phyloP scores from a whole-genome alignment of 1,140 invertebrate genomes.

The Drosophila melanica region DNA sequence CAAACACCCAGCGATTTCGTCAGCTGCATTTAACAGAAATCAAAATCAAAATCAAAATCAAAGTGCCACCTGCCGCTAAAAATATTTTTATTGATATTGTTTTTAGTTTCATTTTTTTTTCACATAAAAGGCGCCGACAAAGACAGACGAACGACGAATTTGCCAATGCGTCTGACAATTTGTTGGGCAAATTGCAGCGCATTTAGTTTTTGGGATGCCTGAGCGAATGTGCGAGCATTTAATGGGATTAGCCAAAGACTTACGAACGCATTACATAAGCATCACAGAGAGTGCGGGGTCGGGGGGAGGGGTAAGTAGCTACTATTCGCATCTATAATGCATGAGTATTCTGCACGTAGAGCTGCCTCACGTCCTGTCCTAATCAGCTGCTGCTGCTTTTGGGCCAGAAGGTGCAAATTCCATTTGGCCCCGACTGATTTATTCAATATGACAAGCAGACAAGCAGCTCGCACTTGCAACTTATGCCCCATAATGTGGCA shows the following conservation, averaged over 20 bases:
- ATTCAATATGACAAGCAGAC: slow-evolving; percentile 71
- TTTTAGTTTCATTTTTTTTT: neutral
- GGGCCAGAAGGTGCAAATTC: slow-evolving; percentile 71
- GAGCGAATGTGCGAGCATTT: slow-evolving; percentile 24
- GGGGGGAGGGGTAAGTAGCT: neutral
- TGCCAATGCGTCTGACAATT: slow-evolving; percentile 9
- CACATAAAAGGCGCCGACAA: slow-evolving; percentile 51
- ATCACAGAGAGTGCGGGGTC: neutral
- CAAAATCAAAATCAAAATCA: slow-evolving; percentile 26
- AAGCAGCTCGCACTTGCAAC: slow-evolving; percentile 29
- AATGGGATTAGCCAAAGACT: slow-evolving; percentile 73
- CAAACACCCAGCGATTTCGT: slow-evolving; percentile 39
- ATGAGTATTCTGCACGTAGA: slow-evolving; percentile 50
- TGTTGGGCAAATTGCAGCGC: slow-evolving; percentile 57
- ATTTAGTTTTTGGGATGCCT: slow-evolving; percentile 49
- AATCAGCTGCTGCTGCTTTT: slow-evolving; percentile 33
- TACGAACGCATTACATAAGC: slow-evolving; percentile 68
- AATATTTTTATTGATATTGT: slow-evolving; percentile 38
- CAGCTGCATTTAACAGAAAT: slow-evolving; percentile 25
- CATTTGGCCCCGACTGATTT: slow-evolving; percentile 59
- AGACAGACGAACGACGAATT: slow-evolving; percentile 19
- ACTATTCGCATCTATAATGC: slow-evolving; percentile 36
- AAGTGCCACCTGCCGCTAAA: slow-evolving; percentile 51
- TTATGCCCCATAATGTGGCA: slow-evolving; percentile 49
- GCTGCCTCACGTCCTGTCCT: slow-evolving; percentile 31